Evolutionary conservation across 1,140 invertebrate species (phyloP).

Genomic region (Cherax destructor): DNA sequence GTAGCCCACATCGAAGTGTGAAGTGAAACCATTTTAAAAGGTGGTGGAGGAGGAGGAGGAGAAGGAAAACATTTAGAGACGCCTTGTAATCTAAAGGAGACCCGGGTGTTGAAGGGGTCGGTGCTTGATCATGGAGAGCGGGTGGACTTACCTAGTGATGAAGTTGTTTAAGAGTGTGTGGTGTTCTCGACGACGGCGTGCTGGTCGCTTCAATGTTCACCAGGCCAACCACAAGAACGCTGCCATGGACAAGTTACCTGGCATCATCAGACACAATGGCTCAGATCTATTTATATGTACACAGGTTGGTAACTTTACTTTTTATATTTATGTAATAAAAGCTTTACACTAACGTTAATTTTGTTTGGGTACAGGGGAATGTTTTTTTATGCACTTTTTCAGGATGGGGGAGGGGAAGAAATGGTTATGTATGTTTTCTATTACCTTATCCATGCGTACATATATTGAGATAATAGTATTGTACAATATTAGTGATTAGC

Average conservation of each 20-base stretch:
- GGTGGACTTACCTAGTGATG: constrained; percentile 60
- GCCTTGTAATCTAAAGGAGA: background rate
- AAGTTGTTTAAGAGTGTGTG: constrained; percentile 65
- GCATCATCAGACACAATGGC: constrained; percentile 60
- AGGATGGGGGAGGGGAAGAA: too few species aligned
- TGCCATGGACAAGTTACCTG: constrained; percentile 40
- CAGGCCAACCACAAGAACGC: constrained; percentile 55
- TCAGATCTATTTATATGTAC: constrained; percentile 43
- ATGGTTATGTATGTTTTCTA: too few species aligned
- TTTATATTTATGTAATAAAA: too few species aligned
- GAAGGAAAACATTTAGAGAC: background rate
- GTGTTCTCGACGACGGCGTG: constrained; percentile 50
- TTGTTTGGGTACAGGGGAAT: too few species aligned
- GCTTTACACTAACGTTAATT: too few species aligned
- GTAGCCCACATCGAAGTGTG: background rate
- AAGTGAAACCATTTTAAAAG: background rate
- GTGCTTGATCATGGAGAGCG: constrained; percentile 50
- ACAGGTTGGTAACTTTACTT: constrained; percentile 27
- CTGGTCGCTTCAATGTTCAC: constrained; percentile 64
- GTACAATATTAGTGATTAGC: too few species aligned
- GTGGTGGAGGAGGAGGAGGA: background rate
- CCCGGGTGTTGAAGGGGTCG: background rate
- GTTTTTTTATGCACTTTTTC: too few species aligned
- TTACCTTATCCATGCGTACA: too few species aligned
- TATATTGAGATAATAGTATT: too few species aligned